These are phyloP conservation scores for Arothron firmamentum DNA, from an alignment of 2,113 vertebrate species.

Conservation along the genomic window DNA sequence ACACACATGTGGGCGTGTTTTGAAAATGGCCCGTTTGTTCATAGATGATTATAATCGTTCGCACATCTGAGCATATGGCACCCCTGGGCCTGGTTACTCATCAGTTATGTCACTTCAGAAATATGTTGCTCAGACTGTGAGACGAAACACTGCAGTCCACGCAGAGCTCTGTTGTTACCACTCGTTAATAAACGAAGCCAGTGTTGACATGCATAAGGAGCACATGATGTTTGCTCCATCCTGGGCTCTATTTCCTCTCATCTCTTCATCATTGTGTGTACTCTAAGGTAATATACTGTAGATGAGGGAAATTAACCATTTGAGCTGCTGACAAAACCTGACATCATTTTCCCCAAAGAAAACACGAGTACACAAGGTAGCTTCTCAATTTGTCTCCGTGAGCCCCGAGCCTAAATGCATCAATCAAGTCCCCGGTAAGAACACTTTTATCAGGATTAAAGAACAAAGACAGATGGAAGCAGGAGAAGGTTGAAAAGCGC, in stretches of 20 bases:
- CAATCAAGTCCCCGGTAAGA: constrained; percentile 58
- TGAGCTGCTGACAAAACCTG: constrained; percentile 3
- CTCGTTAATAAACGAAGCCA: too few species aligned
- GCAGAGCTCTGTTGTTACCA: too few species aligned
- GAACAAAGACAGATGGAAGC: constrained; percentile 8
- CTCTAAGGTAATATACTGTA: constrained; percentile 9
- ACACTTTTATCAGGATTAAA: constrained; percentile 47
- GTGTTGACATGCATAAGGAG: constrained; percentile 24
- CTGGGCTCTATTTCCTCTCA: background rate
- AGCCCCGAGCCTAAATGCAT: constrained; percentile 40
- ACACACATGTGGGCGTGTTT: too few species aligned
- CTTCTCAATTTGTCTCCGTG: constrained; percentile 17
- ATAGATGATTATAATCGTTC: too few species aligned
- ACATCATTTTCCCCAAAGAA: background rate
- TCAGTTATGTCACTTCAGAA: too few species aligned
- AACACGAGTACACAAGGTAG: background rate
- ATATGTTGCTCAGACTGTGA: too few species aligned
- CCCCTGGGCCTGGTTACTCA: too few species aligned
- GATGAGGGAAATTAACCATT: background rate
- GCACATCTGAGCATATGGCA: too few species aligned
- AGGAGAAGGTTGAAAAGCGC: constrained; percentile 5
- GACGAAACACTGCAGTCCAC: too few species aligned
- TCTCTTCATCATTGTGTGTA: constrained; percentile 1
- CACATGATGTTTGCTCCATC: background rate
- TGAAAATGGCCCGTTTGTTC: too few species aligned